Base-by-base conservation (phyloP, 2,797 vertebrate genomes). In the Hemitrygon akajei region DNA sequence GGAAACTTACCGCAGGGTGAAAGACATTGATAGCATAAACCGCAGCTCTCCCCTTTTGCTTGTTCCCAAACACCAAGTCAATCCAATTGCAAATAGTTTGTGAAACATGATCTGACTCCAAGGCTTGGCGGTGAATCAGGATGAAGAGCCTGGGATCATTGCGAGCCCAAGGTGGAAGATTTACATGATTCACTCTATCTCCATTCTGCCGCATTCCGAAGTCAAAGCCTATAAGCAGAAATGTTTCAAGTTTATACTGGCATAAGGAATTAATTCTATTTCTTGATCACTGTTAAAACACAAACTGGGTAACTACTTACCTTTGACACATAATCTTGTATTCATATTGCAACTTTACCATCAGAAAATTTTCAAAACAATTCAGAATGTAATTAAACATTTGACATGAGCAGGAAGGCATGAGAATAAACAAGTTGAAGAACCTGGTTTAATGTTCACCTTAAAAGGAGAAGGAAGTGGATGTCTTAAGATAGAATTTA, bases 1-100 rank as follows among this genome's bases (percentile, higher is more conserved):
- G 92, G 76, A 93, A 95, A 96, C 98, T 97, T 96, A 99, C 99
- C 93, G 99, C 98, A 40, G 99, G 99, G 95, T 99, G 99, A 95
- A 99, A 99, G 94, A 99, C 99, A 93, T 99, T 99, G 96, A 99
- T 99, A 96, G 99, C 99, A 93, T 99, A 98, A 94, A 99, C 98
- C 0, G 99, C 98, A 60, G 99, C 98, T 95, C 98, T 99, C 95
- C 99, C 99, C 96, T 99, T 99, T 95, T 99, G 99, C 95, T 99
- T 99, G 95, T 99, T 98, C n/a, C 99, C 99, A 34, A 99, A 99
- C 94, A 99, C 99, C 94, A 99, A 95, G 96, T 99, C 98, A 93
- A 99, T 99, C 99, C 99, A 99, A 95, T 99, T 98, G 95, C 98
- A 99, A 94, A 99, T 97, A 0, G 97, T 99, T 96, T 99, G 99